A percentile compares a stretch with the other conserved stretches of the same genome.
These are phyloP conservation scores for Oreochromis grahami DNA, from an alignment of 2,797 vertebrate genomes.

Conservation along the genomic window DNA sequence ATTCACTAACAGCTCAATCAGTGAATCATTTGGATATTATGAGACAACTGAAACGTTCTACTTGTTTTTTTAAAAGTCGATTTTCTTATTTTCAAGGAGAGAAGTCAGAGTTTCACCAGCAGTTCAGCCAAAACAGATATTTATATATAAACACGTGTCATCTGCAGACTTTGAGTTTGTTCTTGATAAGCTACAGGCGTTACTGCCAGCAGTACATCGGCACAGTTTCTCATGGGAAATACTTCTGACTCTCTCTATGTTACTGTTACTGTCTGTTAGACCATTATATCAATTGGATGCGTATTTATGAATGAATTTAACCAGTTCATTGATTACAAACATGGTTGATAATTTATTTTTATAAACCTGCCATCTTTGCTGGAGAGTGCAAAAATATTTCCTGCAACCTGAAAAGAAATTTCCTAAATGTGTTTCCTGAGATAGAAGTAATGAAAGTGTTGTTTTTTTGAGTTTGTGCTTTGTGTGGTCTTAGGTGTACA, in stretches of 20 bases:
- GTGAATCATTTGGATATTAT: background rate
- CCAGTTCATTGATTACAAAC: background rate
- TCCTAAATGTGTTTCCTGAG: background rate
- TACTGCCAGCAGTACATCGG: background rate
- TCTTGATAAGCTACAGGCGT: background rate
- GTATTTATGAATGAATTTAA: background rate
- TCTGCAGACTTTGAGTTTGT: background rate
- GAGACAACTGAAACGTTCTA: background rate
- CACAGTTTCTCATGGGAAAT: background rate
- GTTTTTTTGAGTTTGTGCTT: background rate
- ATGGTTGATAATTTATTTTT: background rate
- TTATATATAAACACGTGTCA: background rate
- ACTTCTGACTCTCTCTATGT: background rate
- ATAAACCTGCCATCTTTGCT: background rate
- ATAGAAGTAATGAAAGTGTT: background rate
- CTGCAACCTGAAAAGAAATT: background rate
- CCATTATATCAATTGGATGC: background rate
- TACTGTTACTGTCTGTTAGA: background rate
- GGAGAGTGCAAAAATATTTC: background rate
- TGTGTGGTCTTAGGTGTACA: slow-evolving; percentile 80
- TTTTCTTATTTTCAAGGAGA: background rate
- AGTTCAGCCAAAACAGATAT: background rate
- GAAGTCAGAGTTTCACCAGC: background rate
- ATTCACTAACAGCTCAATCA: background rate
- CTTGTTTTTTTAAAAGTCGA: background rate